Percentiles rank a stretch among this genome's conserved stretches.
Evolutionary conservation across 2,888 invertebrate genomes (phyloP).

Genomic region (Yponomeuta cagnagella): DNA sequence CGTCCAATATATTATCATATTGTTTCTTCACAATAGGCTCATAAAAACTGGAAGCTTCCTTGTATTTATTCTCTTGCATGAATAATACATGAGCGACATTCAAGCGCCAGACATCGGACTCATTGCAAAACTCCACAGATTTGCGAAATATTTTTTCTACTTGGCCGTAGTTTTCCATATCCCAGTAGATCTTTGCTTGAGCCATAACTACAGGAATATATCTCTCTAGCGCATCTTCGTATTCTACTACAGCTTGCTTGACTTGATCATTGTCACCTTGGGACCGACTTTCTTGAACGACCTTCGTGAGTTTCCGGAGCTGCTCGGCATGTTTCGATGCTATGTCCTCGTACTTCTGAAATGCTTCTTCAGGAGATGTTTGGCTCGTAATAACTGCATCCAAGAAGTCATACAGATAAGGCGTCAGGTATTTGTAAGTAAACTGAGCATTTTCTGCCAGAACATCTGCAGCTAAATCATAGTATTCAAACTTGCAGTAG

Average conservation of each 20-base stretch:
- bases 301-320: slow-evolving; percentile 92
- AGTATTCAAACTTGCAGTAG: slow-evolving; percentile 98
- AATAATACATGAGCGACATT: slow-evolving; percentile 99
- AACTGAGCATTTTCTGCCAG: slow-evolving; percentile 97
- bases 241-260: slow-evolving; percentile 92
- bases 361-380: slow-evolving; percentile 96
- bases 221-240: slow-evolving; percentile 91
- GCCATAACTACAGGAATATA: slow-evolving; percentile 99
- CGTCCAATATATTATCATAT: slow-evolving; percentile 93
- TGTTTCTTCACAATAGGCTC: slow-evolving; percentile 97
- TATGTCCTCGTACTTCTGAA: slow-evolving; percentile 95
- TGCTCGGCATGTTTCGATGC: slow-evolving; percentile 93
- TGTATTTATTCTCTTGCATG: slow-evolving; percentile 99
- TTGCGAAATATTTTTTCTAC: slow-evolving; percentile 98
- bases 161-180: slow-evolving; percentile 94
- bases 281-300: slow-evolving; percentile 93
- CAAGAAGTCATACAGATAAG: slow-evolving; percentile 95
- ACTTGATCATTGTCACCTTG: slow-evolving; percentile 92
- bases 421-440: slow-evolving; percentile 95
- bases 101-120: slow-evolving; percentile 96
- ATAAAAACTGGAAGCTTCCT: slow-evolving; percentile 98
- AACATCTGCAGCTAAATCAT: slow-evolving; percentile 97
- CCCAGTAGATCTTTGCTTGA: slow-evolving; percentile 99
- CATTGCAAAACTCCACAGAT: slow-evolving; percentile 98
- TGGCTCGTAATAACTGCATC: slow-evolving; percentile 98